These are phyloP conservation scores for Phoxinus dragarum DNA, from an alignment of 2,797 vertebrate species.

Conservation along the genomic window DNA sequence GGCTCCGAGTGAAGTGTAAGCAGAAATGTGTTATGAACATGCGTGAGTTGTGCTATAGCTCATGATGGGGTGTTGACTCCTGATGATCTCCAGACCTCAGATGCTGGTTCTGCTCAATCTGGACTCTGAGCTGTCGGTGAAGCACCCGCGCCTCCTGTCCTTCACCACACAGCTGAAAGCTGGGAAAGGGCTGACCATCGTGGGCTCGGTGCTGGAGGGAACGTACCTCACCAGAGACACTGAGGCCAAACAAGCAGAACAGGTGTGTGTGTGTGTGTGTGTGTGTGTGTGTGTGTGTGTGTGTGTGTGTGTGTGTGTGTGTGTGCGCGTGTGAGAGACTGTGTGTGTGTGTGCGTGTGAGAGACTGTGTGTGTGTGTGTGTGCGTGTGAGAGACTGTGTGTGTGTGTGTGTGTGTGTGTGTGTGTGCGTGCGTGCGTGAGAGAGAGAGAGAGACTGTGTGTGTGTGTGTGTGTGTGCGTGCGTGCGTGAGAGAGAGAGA, in stretches of 20 bases:
- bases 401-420: too few species aligned
- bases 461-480: too few species aligned
- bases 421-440: too few species aligned
- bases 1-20: not conserved
- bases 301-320: too few species aligned
- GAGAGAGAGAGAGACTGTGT: too few species aligned
- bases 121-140: slow-evolving; percentile 84
- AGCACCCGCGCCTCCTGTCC: slow-evolving; percentile 91
- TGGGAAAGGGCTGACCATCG: slow-evolving; percentile 94
- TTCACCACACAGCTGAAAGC: slow-evolving; percentile 93
- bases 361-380: too few species aligned
- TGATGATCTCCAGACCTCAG: slow-evolving; percentile 81
- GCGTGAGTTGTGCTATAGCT: not conserved
- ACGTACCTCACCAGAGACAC: slow-evolving; percentile 87
- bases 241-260: slow-evolving; percentile 87
- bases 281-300: too few species aligned
- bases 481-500: too few species aligned
- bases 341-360: too few species aligned
- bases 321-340: too few species aligned
- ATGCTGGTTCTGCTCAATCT: slow-evolving; percentile 89
- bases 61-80: not conserved
- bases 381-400: too few species aligned
- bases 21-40: not conserved
- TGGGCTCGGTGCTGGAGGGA: slow-evolving; percentile 90
- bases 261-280: slow-evolving; percentile 61